A percentile compares a stretch with the other conserved stretches of the same genome.
Evolutionary conservation across 2,113 vertebrate species (phyloP).

Genomic region (Ailuropoda melanoleuca): DNA sequence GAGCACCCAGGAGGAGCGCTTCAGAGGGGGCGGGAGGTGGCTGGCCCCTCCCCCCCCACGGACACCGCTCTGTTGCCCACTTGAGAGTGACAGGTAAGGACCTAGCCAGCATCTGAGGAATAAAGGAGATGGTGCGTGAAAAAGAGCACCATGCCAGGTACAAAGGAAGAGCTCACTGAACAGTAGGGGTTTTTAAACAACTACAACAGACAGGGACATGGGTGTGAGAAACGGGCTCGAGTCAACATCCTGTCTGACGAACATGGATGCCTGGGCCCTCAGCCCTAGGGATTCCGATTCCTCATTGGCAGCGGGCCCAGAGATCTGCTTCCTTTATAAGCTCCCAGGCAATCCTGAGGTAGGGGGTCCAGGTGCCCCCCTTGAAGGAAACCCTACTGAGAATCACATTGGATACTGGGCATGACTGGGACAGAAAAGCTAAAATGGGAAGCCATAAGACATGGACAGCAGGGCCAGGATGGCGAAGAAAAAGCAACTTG

Average conservation of each 20-base stretch:
- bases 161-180: not conserved
- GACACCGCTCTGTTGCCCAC: not conserved
- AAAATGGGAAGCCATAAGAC: not conserved
- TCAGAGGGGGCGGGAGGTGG: not conserved
- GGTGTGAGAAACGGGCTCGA: not conserved
- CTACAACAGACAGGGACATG: not conserved
- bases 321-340: not conserved
- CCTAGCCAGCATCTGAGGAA: not conserved
- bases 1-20: fast-evolving
- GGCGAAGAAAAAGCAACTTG: not conserved
- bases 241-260: not conserved
- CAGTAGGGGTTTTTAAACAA: not conserved
- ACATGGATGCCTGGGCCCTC: not conserved
- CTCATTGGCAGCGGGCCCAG: not conserved
- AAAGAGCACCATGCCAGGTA: not conserved
- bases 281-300: not conserved
- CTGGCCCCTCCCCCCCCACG: not conserved
- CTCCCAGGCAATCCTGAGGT: not conserved
- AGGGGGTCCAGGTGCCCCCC: not conserved
- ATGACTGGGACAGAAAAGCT: not conserved
- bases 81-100: not conserved
- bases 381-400: not conserved
- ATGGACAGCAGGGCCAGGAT: not conserved
- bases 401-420: not conserved
- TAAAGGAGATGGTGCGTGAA: not conserved